Evolutionary conservation across 2,888 invertebrate species (phyloP).

Genomic region (Pseudoips prasinana): DNA sequence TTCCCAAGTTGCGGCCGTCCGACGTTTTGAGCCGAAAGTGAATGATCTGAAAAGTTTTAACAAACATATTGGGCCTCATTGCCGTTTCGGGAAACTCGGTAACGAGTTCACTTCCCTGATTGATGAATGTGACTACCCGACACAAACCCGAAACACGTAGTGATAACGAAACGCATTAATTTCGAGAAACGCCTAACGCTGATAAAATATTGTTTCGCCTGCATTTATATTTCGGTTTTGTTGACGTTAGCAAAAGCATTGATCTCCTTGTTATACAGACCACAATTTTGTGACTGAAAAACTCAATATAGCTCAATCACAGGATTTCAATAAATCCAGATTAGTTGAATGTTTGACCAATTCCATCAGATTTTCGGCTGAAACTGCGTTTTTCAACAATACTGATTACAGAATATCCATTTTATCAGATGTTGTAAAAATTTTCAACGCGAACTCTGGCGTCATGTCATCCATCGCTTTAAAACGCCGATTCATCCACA

Average conservation of each 20-base stretch:
- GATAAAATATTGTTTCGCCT: constrained; percentile 42
- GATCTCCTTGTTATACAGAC: constrained; percentile 11
- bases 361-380: too few relatives aligned
- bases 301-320: constrained; percentile 2
- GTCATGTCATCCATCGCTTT: constrained; percentile 18
- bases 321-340: too few relatives aligned
- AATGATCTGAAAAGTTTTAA: constrained; percentile 75
- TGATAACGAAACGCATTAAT: constrained; percentile 65
- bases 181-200: constrained; percentile 41
- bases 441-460: background rate
- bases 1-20: constrained; percentile 27
- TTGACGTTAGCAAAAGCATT: constrained; percentile 24
- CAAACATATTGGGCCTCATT: constrained; percentile 65
- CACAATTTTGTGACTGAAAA: constrained; percentile 18
- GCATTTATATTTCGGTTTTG: constrained; percentile 35
- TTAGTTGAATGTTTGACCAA: too few relatives aligned
- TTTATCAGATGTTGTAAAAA: too few relatives aligned
- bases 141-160: constrained; percentile 52
- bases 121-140: constrained; percentile 60
- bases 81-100: constrained; percentile 64
- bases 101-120: constrained; percentile 75
- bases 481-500: constrained; percentile 22
- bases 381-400: too few relatives aligned
- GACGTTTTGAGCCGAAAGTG: constrained; percentile 65
- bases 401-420: too few relatives aligned